Percentiles rank a stretch among this genome's conserved stretches.
phyloP scores from a whole-genome alignment of 1,140 invertebrate genomes.

The Caenorhabditis brenneri region DNA sequence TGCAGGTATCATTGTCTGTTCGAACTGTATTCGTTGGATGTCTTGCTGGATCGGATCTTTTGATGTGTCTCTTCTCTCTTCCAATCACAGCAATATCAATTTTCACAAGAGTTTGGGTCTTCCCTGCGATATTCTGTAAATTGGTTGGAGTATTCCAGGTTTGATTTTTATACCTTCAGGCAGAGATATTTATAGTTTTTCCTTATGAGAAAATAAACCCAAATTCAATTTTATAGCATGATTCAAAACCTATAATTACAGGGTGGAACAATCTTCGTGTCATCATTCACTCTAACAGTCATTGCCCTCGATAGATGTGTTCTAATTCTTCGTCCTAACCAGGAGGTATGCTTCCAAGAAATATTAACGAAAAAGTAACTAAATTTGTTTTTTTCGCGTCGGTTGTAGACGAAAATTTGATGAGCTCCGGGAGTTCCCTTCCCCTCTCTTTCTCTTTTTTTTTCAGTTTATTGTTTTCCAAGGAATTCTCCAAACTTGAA shows the following conservation, averaged over 20 bases:
- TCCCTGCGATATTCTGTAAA: constrained; percentile 67
- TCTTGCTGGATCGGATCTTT: constrained; percentile 64
- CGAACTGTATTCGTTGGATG: constrained; percentile 69
- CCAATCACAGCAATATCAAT: constrained; percentile 69
- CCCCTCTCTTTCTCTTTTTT: not conserved
- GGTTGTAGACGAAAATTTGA: not conserved
- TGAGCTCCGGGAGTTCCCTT: constrained; percentile 6
- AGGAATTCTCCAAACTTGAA: no score
- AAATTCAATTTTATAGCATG: no score
- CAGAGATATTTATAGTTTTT: not conserved
- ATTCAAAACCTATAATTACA: not conserved
- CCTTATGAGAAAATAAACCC: no score
- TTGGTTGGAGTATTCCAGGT: constrained; percentile 70
- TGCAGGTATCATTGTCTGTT: constrained; percentile 68
- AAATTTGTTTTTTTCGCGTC: not conserved
- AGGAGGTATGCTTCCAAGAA: constrained; percentile 53
- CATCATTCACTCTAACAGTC: constrained; percentile 68
- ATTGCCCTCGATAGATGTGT: constrained; percentile 70
- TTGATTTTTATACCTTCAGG: not conserved
- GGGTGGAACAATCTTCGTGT: constrained; percentile 70
- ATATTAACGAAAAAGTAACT: not conserved
- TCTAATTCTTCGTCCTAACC: constrained; percentile 64
- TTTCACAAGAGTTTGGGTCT: constrained; percentile 70
- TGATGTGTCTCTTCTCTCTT: constrained; percentile 67
- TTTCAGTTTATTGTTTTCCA: not conserved